Evolutionary conservation across 1,140 invertebrate genomes (phyloP), one percentile per base, ranked within the genome.

Genomic region (Lethrus apterus): DNA sequence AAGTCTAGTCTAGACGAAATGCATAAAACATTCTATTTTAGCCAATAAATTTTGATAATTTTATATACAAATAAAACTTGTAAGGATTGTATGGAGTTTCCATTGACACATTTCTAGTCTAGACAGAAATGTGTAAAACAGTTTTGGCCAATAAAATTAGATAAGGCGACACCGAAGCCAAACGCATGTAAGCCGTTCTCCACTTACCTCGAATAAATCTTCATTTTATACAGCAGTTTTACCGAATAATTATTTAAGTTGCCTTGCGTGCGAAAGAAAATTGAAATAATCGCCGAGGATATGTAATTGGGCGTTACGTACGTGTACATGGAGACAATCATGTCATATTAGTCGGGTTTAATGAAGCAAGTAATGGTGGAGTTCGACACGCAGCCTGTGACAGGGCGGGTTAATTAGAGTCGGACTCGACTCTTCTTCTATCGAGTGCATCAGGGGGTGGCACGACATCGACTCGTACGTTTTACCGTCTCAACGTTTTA

Each of bases 321-420:
- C 53, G 47, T 51, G 54, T 52, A 46, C 50, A 51, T 51, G 48
- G 42, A 56, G 49, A 58, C 51, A 54, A 56, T 59, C 57, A 59
- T 57, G 57, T 59, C 57, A 57, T 59, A 59, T 59, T 59, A 59
- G 57, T 41, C 43, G 36, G 44, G 38, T 48, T 57, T 58, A 59
- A 59, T 59, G 57, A 59, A 59, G 50, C 57, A 52, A 46, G 50
- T 59, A 59, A 59, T 59, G 52, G 57, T 49, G 44, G 52, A 40
- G 47, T 52, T 43, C 23, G 43, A 54, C 50, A 53, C 56, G 51
- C 56, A 57, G 47, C 32, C 40, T 46, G 48, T 40, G 50, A 48
- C 56, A 49, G 44, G 49, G 49, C 51, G 48, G 48, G 40, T 51
- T 56, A 51, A 58, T 56, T 58, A 56, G 51, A 31, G 51, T 24